Evolutionary conservation across 2,113 vertebrate genomes (phyloP), one percentile per base, ranked within the genome.

Genomic region (Sapajus apella): DNA sequence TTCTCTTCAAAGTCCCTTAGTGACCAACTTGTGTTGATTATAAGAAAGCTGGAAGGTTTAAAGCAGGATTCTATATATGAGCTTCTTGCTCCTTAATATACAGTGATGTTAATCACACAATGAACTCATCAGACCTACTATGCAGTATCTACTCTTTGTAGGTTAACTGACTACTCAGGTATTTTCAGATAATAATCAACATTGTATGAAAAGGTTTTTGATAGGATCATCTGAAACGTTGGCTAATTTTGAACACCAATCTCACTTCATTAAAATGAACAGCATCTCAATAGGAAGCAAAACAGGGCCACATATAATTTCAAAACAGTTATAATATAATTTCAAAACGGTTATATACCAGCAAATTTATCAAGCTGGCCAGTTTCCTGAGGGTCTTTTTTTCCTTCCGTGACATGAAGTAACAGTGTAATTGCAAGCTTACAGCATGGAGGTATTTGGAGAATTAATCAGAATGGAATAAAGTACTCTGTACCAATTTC

Each of bases 201-300:
- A 58, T 45, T 91, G 47, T 20, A 30, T 30, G 47, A 20, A 92
- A 58, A 85, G 4, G 3, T 45, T 75, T 90, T 94, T n/a, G 7
- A 58, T 66, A 72, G 87, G 3, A 75, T 97, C 35, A 79, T 76
- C 43, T 88, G 45, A 87, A 43, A 82, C 25, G 87, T 61, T 47
- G 56, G 45, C 43, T 87, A 88, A 64, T 81, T 94, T 61, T 87
- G 16, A 95, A 77, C 40, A 87, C 16, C 45, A 91, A 1, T 70
- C 27, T 94, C 90, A 90, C 77, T 87, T 96, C 77, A 92, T 96
- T 97, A 72, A 96, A 95, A 55, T 90, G 35, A 92, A 55, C 17
- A 87, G 55, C n/a, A 87, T n/a, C 75, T 82, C 64, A 94, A 58
- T 70, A 45, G 56, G 52, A 92, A 43, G 4, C 37, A 95, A 40